These are phyloP conservation scores for Acrocephalus scirpaceus DNA, from an alignment of 2,797 vertebrate genomes.

Conservation along the genomic window DNA sequence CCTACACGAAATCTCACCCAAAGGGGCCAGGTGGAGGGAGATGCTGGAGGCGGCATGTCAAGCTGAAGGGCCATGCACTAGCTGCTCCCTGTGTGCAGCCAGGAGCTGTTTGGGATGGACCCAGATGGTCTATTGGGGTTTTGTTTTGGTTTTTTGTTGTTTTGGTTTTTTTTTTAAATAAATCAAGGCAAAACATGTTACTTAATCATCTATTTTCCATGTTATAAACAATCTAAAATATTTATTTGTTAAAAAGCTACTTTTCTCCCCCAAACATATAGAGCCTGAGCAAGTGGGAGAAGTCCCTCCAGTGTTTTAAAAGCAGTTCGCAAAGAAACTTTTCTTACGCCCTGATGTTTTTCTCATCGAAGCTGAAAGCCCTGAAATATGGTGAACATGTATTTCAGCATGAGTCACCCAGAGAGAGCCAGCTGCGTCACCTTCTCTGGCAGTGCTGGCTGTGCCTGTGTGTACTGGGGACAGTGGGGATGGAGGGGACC, in stretches of 20 bases:
- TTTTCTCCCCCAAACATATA: not conserved
- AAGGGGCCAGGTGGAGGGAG: not conserved
- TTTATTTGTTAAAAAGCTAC: not conserved
- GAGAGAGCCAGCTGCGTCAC: not conserved
- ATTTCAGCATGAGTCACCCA: constrained; percentile 8
- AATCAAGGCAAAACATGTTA: not conserved
- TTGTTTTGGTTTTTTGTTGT: rapidly evolving
- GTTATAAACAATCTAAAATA: not conserved
- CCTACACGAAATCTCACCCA: rapidly evolving
- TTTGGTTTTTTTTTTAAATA: not conserved
- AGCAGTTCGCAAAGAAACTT: not conserved
- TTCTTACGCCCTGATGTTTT: not conserved
- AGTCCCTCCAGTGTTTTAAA: not conserved
- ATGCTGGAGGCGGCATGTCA: rapidly evolving
- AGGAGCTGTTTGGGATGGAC: not conserved
- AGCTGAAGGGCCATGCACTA: not conserved
- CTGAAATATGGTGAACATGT: constrained; percentile 8
- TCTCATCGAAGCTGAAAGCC: not conserved
- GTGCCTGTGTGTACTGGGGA: not conserved
- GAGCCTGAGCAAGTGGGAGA: not conserved
- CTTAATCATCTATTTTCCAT: not conserved
- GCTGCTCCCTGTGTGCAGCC: not conserved
- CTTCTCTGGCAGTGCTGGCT: not conserved
- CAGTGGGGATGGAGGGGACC: not conserved
- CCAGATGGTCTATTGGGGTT: not conserved